Base-by-base conservation (phyloP, 2,113 vertebrate species). In the Martes martes region DNA sequence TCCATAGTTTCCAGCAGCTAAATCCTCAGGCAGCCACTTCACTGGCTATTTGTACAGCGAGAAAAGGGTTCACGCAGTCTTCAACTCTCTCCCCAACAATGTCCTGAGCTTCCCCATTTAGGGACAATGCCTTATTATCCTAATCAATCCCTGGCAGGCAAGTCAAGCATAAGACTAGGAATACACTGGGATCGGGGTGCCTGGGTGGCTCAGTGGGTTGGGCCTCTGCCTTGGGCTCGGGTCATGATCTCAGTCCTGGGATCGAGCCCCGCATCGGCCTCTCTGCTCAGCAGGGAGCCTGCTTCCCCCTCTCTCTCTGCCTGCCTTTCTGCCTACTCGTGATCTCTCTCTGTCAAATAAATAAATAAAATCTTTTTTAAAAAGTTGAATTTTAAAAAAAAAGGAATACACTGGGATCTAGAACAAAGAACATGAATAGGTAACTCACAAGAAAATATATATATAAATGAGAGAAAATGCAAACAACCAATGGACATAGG, bases 401-500 rank as follows among this genome's bases (percentile, higher is more conserved):
- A 52, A 52, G 50, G 57, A 84, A 73, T 80, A 81, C 24, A 42
- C 45, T 39, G 36, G 55, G 28, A 96, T 65, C 59, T 90, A 89
- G 73, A 88, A 91, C 47, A 95, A 89, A 96, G 59, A 93, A 85
- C 23, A 91, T 39, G 33, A 80, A 91, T 63, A 89, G 19, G 14
- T 82, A 96, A 74, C 59, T 91, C 71, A 96, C 67, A 82, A 79
- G 61, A 91, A 87, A 73, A 78, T 61, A 61, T 61, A 59, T 24
- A 81, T 28, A 63, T n/a, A 97, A 92, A 55, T 55, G 8, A 94
- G 33, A 88, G 47, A 86, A 78, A 94, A 87, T 71, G 94, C n/a
- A 92, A 97, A 87, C n/a, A 91, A 33, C 13, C 39, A 86, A 45
- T 76, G 23, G 86, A 83, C n/a, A 95, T 0, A 96, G 24, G 57